A percentile compares a stretch with the other conserved stretches of the same genome.
Conservation (phyloP, 35 echinoderm and acorn worm genomes). For the Ophioderma brevispina region DNA sequence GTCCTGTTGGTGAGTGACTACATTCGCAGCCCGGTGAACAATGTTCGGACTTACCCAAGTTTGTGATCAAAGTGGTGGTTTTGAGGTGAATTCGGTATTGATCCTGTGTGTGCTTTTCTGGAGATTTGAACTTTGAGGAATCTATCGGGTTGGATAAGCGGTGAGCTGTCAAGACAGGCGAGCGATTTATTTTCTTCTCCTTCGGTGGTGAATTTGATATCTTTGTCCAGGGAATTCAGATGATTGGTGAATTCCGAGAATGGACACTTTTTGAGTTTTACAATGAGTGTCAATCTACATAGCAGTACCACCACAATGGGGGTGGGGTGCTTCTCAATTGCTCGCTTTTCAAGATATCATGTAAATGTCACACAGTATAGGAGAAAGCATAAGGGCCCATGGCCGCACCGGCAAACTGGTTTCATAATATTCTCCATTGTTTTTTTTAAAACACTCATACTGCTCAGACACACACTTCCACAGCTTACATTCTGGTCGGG, state of each 20-base stretch:
- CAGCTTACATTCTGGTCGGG: not conserved
- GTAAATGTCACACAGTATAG: constrained; percentile 12
- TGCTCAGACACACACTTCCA: not conserved
- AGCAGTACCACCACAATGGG: constrained; percentile 13
- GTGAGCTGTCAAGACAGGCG: not conserved
- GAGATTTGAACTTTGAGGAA: constrained; percentile 12
- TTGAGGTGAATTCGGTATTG: constrained; percentile 12
- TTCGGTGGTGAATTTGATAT: constrained; percentile 40
- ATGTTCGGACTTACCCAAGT: not conserved
- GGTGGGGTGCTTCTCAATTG: not conserved
- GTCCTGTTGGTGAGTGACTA: too few relatives aligned
- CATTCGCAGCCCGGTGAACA: too few relatives aligned
- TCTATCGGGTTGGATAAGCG: too few relatives aligned
- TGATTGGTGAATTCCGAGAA: constrained; percentile 11
- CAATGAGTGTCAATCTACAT: constrained; percentile 22
- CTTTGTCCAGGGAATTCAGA: not conserved
- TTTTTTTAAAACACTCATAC: not conserved
- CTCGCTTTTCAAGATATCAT: constrained; percentile 7
- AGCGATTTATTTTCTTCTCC: not conserved
- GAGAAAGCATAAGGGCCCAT: not conserved
- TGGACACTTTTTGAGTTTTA: not conserved
- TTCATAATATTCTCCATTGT: not conserved
- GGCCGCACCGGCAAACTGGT: not conserved
- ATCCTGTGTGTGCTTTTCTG: constrained; percentile 23
- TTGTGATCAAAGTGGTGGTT: constrained; percentile 14